Evolutionary conservation across 2,888 invertebrate species (phyloP).

Genomic region (Tachina fera): DNA sequence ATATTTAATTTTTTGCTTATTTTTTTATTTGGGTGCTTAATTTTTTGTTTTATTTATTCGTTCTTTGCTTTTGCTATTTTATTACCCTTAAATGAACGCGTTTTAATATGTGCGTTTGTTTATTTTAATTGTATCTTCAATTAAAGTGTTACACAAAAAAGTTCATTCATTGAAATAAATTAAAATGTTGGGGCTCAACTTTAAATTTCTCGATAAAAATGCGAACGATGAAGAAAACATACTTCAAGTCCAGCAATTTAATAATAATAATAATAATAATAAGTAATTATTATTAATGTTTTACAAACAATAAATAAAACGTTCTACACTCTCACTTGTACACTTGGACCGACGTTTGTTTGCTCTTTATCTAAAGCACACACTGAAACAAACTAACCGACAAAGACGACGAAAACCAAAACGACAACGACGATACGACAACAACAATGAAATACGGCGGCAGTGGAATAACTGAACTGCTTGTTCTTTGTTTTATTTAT

Average conservation of each 20-base stretch:
- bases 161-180: conserved; percentile 68
- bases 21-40: conserved; percentile 22
- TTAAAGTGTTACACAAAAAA: conserved; percentile 64
- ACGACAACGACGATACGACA: conserved; percentile 33
- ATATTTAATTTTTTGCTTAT: neutral
- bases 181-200: conserved; percentile 62
- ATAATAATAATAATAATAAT: conserved; percentile 21
- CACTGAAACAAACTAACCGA: conserved; percentile 42
- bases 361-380: conserved; percentile 58
- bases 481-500: conserved; percentile 46
- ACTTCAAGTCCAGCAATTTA: conserved; percentile 34
- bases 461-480: conserved; percentile 40
- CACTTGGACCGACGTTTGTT: neutral
- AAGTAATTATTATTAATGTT: conserved; percentile 36
- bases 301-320: conserved; percentile 45
- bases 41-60: conserved; percentile 13
- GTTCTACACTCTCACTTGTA: conserved; percentile 27
- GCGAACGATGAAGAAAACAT: conserved; percentile 18
- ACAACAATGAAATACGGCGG: conserved; percentile 43
- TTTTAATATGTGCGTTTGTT: conserved; percentile 15
- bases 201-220: conserved; percentile 43
- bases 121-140: conserved; percentile 61
- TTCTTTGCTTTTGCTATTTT: conserved; percentile 8
- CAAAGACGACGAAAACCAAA: conserved; percentile 33
- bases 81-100: conserved; percentile 31